phyloP scores from a whole-genome alignment of 2,888 invertebrate species.

The Monopis laevigella region DNA sequence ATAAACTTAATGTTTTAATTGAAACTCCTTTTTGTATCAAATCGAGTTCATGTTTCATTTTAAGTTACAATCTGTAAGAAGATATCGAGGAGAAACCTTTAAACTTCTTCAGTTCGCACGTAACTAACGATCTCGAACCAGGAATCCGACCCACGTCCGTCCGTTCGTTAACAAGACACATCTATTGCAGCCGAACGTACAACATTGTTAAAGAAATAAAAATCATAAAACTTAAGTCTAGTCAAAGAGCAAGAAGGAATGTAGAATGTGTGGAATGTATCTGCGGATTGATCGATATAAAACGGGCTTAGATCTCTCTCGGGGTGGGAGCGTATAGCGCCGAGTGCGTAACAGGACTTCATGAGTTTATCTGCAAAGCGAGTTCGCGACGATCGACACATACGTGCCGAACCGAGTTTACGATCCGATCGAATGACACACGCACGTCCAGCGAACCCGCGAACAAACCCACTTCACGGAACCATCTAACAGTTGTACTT shows the following conservation, averaged over 20 bases:
- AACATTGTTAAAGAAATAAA: conserved; percentile 10
- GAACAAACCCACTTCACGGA: no score
- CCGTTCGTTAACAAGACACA: conserved; percentile 9
- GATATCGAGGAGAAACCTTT: neutral
- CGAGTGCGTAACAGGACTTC: conserved; percentile 30
- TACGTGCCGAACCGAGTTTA: conserved; percentile 25
- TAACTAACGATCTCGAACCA: no score
- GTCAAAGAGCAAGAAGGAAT: no score
- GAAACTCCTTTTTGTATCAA: no score
- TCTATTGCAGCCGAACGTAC: neutral
- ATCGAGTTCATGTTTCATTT: no score
- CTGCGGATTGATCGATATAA: no score
- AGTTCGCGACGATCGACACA: neutral
- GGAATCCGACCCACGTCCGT: conserved; percentile 7
- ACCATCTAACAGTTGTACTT: conserved; percentile 23
- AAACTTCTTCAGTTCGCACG: no score
- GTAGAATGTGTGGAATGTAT: no score
- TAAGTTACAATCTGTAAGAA: no score
- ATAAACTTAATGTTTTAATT: conserved; percentile 8
- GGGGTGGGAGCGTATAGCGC: no score
- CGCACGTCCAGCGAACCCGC: neutral
- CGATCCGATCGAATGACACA: conserved; percentile 21
- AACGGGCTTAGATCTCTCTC: no score
- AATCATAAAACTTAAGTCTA: no score
- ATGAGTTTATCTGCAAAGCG: conserved; percentile 22